Base-by-base conservation (phyloP, 64 coral and sea anemone species). In the Dendrophyllia cribrosa region DNA sequence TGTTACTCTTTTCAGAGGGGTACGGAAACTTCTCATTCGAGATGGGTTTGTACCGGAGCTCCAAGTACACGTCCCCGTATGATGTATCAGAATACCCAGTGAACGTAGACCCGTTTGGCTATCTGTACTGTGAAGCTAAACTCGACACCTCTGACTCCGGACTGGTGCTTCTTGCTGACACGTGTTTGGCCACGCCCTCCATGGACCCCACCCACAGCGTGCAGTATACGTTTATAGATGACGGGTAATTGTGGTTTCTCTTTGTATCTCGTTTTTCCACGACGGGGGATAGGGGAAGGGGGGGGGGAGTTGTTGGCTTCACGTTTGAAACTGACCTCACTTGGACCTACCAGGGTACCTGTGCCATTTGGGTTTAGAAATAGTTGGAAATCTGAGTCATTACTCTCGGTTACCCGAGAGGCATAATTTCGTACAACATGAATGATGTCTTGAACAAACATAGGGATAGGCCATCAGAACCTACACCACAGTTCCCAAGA, bases 21-120 rank as follows among this genome's bases (percentile, higher is more conserved):
- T 76, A 82, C 59, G 95, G 95, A n/a, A 87, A 97, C 76, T 94
- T 97, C 80, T 87, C 95, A 6, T 94, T 97, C 50, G 73, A 94
- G 75, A 97, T 97, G 95, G 87, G 87, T 79, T 58, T 97, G 13
- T 97, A 90, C 72, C 91, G 72, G 6, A 86, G 74, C 7, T 45
- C 82, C 25, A 44, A 88, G 22, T 97, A 86, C 92, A 75, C 74
- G 73, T 55, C 69, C 14, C 91, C 95, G 22, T 97, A 89, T 53
- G 85, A 90, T 22, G 82, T 94, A 13, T 94, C 83, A 12, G 95
- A 97, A 3, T 97, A 97, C 50, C 95, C 95, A 5, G 88, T 97
- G 17, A 62, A 47, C 21, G 82, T 97, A 3, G 61, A 95, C 62
- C 92, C 95, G 9, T 62, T 87, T 64, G 86, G 61, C 6, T 65